Conservation (phyloP, 2,113 vertebrate genomes). For the Vulpes ferrilata region DNA sequence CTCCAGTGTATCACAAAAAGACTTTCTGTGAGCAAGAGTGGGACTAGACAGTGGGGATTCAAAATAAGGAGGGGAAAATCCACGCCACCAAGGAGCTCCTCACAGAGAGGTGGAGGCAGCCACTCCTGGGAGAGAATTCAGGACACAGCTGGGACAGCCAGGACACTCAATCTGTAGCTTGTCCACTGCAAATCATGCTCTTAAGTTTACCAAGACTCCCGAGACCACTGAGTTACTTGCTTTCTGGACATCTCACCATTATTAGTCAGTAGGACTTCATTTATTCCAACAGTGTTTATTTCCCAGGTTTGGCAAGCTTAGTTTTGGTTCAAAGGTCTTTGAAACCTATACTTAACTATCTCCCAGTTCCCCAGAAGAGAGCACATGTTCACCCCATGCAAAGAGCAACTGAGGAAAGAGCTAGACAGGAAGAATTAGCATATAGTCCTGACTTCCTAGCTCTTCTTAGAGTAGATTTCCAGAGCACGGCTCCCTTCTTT, state of each 20-base stretch:
- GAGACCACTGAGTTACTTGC: neutral
- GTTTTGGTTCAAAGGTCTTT: neutral
- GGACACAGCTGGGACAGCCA: neutral
- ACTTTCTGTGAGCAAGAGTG: neutral
- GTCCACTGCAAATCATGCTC: neutral
- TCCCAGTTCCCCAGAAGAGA: neutral
- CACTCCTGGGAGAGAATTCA: neutral
- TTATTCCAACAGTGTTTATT: neutral
- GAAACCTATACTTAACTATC: neutral
- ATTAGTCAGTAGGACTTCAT: neutral
- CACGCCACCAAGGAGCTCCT: neutral
- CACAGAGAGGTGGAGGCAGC: neutral
- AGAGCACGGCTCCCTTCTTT: neutral
- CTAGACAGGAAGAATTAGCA: neutral
- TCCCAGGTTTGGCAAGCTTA: neutral
- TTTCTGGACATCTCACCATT: neutral
- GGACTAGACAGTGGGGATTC: neutral
- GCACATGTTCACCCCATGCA: neutral
- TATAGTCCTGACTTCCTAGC: neutral
- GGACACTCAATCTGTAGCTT: neutral
- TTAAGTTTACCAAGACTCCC: neutral
- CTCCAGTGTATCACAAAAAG: neutral
- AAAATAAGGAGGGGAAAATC: neutral
- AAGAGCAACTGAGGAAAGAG: neutral
- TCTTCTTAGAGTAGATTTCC: neutral